These are phyloP conservation scores for Nautilus pompilius DNA, from an alignment of 1,140 invertebrate genomes.

Conservation along the genomic window DNA sequence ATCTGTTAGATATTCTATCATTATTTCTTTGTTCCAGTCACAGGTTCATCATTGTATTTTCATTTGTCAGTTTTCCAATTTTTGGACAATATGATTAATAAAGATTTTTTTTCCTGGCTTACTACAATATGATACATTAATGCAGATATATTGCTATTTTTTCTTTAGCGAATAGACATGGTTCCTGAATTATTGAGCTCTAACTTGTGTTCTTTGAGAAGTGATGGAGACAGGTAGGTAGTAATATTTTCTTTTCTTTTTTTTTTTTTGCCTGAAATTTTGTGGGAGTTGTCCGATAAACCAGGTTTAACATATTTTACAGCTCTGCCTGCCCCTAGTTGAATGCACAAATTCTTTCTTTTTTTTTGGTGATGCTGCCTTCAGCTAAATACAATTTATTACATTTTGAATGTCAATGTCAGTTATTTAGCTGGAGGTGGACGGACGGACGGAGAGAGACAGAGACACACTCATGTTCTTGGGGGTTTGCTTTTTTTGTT, in stretches of 20 bases:
- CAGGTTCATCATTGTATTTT: not conserved
- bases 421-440: not conserved
- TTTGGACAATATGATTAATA: not conserved
- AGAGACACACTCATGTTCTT: not conserved
- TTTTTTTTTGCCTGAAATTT: constrained; percentile 40
- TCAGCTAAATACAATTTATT: not conserved
- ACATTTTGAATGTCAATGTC: not conserved
- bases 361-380: not conserved
- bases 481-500: constrained; percentile 38
- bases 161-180: constrained; percentile 58
- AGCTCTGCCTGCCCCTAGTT: not conserved
- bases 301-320: not conserved
- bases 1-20: not conserved
- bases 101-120: not conserved
- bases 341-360: not conserved
- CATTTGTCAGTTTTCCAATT: not conserved
- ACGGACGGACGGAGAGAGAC: not conserved
- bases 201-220: constrained; percentile 58
- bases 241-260: not conserved
- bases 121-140: not conserved
- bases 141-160: not conserved
- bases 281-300: not conserved
- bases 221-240: constrained; percentile 54
- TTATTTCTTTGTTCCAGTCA: not conserved
- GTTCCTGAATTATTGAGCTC: constrained; percentile 58